Evolutionary conservation across 2,888 invertebrate genomes (phyloP), one percentile per base, ranked within the genome.

Genomic region (Chouioia cunea): DNA sequence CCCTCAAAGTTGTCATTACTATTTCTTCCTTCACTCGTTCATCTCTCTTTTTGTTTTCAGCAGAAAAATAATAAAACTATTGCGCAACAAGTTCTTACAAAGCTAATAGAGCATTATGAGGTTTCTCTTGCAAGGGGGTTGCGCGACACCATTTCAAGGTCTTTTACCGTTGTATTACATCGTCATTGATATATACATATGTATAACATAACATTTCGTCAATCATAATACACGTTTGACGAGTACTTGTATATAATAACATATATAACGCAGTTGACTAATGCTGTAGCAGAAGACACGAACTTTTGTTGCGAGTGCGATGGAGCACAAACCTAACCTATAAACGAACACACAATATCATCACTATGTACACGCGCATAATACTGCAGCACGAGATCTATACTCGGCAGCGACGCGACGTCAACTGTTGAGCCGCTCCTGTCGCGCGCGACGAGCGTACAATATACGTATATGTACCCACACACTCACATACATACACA

Each of bases 401-500:
- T 10, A 36, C 47, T 44, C 53, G 52, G 15, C 57, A 46, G 58
- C 46, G 65, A 50, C 70, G 65, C 65, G 36, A 57, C 65, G 50
- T 65, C 60, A 70, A 70, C 70, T 70, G 70, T 70, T 70, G 70
- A 70, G 36, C 36, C 27, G 6, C 6, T 12, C 6, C 36, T 10
- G 36, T 65, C 62, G 57, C 56, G 47, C n/a, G 36, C 59, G 47
- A 16, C 46, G 54, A 27, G 23, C 16, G n/a, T 14, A 52, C 1
- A 14, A 18, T 15, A 43, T 15, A 6, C 12, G 18, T 2, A n/a
- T 12, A 16, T 23, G 2, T 8, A 62, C 20, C 14, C 16, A 18
- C 14, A 20, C 36, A 0, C 0, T 3, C n/a, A 10, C 18, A 36
- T 23, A 48, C 47, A 47, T 59, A 48, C 23, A 59, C 47, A 47